Evolutionary conservation across 1,140 invertebrate genomes (phyloP).

Genomic region (Heliothis subflexa): DNA sequence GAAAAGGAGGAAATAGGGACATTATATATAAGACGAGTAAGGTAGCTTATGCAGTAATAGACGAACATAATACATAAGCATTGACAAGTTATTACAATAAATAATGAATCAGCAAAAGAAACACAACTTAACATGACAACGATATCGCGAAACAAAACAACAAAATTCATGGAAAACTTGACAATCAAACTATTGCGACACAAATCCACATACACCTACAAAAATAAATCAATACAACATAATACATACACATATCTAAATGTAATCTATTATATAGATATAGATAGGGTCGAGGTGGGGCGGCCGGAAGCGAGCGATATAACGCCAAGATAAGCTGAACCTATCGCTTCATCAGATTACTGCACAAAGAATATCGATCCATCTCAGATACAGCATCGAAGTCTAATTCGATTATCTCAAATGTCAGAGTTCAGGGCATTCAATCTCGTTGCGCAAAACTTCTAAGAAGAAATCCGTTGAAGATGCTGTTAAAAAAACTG

Average conservation of each 20-base stretch:
- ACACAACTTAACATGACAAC: background rate
- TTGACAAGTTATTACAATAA: background rate
- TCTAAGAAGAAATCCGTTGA: background rate
- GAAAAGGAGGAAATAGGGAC: background rate
- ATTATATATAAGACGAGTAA: background rate
- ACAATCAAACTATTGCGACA: constrained; percentile 22
- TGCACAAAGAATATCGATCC: constrained; percentile 65
- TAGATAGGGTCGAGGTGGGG: constrained; percentile 52
- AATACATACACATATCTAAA: constrained; percentile 43
- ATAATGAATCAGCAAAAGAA: background rate
- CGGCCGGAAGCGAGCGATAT: constrained; percentile 67
- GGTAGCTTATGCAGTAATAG: no score
- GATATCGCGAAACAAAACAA: background rate
- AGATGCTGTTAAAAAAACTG: background rate
- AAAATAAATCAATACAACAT: constrained; percentile 31
- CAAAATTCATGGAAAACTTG: constrained; percentile 18
- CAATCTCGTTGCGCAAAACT: background rate
- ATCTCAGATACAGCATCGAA: constrained; percentile 62
- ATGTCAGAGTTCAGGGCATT: constrained; percentile 65
- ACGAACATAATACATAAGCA: background rate
- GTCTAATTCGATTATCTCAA: constrained; percentile 72
- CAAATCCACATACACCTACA: constrained; percentile 11
- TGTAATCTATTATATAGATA: constrained; percentile 37
- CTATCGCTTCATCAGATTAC: constrained; percentile 60
- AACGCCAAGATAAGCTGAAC: constrained; percentile 64